phyloP scores from a whole-genome alignment of 2,888 invertebrate species.

The Chrysomela aeneicollis region DNA sequence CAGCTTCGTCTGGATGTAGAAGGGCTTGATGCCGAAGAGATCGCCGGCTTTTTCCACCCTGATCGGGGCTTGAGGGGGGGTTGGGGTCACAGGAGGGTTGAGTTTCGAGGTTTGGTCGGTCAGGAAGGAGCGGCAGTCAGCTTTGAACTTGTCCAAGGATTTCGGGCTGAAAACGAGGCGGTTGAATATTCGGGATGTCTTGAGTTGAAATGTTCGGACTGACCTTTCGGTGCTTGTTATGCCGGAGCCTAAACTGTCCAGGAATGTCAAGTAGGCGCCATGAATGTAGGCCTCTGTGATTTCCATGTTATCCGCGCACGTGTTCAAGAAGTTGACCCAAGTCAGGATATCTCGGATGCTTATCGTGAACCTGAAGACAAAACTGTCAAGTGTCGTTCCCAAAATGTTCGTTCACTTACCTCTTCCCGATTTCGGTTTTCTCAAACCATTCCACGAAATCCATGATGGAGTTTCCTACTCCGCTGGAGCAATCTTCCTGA shows the following conservation, averaged over 20 bases:
- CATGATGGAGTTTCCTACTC: slow-evolving; percentile 76
- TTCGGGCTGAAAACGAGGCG: slow-evolving; percentile 54
- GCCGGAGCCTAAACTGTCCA: slow-evolving; percentile 92
- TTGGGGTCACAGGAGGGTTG: slow-evolving; percentile 29
- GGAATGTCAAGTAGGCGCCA: slow-evolving; percentile 89
- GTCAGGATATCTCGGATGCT: slow-evolving; percentile 92
- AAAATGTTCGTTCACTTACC: slow-evolving; percentile 58
- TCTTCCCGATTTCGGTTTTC: slow-evolving; percentile 71
- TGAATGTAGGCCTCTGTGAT: slow-evolving; percentile 80
- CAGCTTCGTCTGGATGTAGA: slow-evolving; percentile 71
- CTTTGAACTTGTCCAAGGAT: slow-evolving; percentile 57
- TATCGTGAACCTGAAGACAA: slow-evolving; percentile 73
- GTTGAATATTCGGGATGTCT: too few relatives aligned
- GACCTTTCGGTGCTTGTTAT: slow-evolving; percentile 74
- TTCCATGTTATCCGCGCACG: slow-evolving; percentile 61
- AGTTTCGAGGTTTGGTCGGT: slow-evolving; percentile 63
- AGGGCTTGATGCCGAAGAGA: slow-evolving; percentile 80
- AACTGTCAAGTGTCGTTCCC: too few relatives aligned
- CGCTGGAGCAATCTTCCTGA: slow-evolving; percentile 64
- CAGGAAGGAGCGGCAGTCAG: slow-evolving; percentile 67
- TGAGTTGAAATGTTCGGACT: too few relatives aligned
- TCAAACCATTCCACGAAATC: slow-evolving; percentile 84
- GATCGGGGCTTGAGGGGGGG: slow-evolving; percentile 35
- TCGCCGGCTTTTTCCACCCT: slow-evolving; percentile 55
- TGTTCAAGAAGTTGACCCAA: slow-evolving; percentile 91